Evolutionary conservation across 2,888 invertebrate species (phyloP).

Genomic region (Diaperis boleti): DNA sequence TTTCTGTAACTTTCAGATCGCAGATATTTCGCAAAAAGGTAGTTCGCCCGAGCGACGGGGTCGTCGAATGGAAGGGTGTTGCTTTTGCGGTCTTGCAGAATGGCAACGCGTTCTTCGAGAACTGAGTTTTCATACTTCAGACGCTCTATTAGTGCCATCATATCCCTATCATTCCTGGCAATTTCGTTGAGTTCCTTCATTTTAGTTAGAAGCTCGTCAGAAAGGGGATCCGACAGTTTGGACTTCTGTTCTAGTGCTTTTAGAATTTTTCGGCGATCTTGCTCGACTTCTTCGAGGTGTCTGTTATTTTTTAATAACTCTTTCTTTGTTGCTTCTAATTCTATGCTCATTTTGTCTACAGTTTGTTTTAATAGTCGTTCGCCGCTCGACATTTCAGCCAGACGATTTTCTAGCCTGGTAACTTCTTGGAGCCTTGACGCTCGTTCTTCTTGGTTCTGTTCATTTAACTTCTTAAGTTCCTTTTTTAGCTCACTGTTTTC

Average conservation of each 20-base stretch:
- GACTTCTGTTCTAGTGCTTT: constrained; percentile 45
- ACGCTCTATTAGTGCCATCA: constrained; percentile 64
- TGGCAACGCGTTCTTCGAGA: constrained; percentile 66
- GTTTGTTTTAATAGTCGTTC: constrained; percentile 52
- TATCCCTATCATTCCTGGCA: constrained; percentile 69
- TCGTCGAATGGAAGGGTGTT: constrained; percentile 57
- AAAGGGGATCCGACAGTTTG: constrained; percentile 43
- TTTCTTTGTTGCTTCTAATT: constrained; percentile 52
- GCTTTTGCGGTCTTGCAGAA: constrained; percentile 61
- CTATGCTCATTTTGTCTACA: constrained; percentile 49
- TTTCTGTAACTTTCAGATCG: constrained; percentile 88
- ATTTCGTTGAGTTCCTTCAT: constrained; percentile 68
- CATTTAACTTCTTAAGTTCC: background rate
- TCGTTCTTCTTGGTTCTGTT: background rate
- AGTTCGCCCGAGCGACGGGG: constrained; percentile 64
- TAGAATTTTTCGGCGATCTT: constrained; percentile 66
- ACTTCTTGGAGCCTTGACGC: background rate
- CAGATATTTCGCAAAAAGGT: constrained; percentile 77
- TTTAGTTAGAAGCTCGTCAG: constrained; percentile 61
- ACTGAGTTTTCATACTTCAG: constrained; percentile 67
- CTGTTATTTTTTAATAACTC: constrained; percentile 57
- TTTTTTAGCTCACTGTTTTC: constrained; percentile 50
- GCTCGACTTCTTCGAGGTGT: constrained; percentile 66
- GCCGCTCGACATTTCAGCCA: constrained; percentile 47
- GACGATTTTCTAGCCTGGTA: constrained; percentile 49